Base-by-base conservation (phyloP, 2,797 vertebrate species). In the Crypturellus tataupa region DNA sequence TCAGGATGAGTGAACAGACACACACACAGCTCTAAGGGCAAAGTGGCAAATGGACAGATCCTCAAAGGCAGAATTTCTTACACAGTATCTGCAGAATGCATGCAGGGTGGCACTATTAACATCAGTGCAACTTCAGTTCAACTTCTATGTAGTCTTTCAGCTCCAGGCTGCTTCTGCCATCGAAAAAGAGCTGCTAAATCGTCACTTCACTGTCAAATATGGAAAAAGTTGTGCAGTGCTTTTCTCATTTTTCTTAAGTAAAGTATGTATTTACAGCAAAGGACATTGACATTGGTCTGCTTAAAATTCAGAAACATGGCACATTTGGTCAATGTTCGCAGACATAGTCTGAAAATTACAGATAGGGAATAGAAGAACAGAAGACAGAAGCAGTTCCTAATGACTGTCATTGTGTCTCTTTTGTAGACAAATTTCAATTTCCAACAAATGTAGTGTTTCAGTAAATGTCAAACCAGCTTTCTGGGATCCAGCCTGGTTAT, bases 341-440 rank as follows among this genome's bases (percentile, higher is more conserved):
- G 76, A 88, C 37, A n/a, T 31, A n/a, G 37, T 79, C n/a, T 83
- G 92, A 40, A 60, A 76, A 70, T 67, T 81, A 83, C 62, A 75
- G 35, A 85, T 1, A 64, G 42, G 33, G 29, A 81, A 49, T 16
- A 13, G 40, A 46, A 46, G 35, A 80, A 46, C 29, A 82, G 29
- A 84, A 83, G 40, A 15, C 21, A 44, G 33, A 92, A 58, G 17
- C 63, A 84, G 49, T 94, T 94, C 44, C 58, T 35, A 79, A 68
- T 31, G 58, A 60, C 35, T 46, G 19, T 29, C 53, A 72, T 77
- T 39, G 40, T 12, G 24, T 86, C n/a, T 68, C 35, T 63, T 84
- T 35, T 64, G 21, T 58, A 84, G 63, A 71, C 46, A 84, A 53
- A 85, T 1, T 67, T 80, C 37, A 68, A 29, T 65, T 90, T 84